Percentiles rank a stretch among this genome's conserved stretches.
Evolutionary conservation across 2,113 vertebrate species (phyloP).

Genomic region (Thunnus thynnus): DNA sequence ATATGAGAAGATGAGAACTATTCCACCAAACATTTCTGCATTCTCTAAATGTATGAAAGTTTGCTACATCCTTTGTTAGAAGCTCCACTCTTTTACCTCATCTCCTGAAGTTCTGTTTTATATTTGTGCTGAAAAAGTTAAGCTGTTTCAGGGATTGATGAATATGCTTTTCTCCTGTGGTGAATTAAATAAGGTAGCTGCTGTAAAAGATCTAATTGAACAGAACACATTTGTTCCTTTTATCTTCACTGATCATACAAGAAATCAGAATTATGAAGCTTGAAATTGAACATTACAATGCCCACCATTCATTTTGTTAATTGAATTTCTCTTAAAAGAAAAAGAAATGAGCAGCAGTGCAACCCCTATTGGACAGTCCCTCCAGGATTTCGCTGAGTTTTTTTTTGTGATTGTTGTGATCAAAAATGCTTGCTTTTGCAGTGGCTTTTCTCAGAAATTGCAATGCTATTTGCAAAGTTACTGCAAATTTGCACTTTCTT

Average conservation of each 20-base stretch:
- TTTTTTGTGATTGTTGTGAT: too few species aligned
- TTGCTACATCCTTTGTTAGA: conserved; percentile 56
- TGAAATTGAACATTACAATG: not conserved
- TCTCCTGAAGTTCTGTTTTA: not conserved
- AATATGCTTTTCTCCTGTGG: not conserved
- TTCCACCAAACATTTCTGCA: not conserved
- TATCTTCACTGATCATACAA: conserved; percentile 23
- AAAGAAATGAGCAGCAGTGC: conserved; percentile 14
- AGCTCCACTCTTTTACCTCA: not conserved
- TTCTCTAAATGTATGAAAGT: conserved; percentile 17
- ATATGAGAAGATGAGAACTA: not conserved
- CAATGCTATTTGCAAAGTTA: too few species aligned
- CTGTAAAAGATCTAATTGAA: conserved; percentile 26
- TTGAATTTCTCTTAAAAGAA: not conserved
- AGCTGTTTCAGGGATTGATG: not conserved
- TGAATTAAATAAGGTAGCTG: conserved; percentile 22
- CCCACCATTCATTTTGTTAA: conserved; percentile 1
- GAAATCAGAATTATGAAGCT: conserved; percentile 2
- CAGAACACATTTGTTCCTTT: not conserved
- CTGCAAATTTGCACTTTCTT: too few species aligned
- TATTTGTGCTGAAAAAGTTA: not conserved
- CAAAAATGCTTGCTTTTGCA: too few species aligned
- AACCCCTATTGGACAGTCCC: conserved; percentile 3
- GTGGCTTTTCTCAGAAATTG: too few species aligned
- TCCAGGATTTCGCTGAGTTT: too few species aligned